Evolutionary conservation across 2,113 vertebrate genomes (phyloP).

Genomic region (Anguilla rostrata): DNA sequence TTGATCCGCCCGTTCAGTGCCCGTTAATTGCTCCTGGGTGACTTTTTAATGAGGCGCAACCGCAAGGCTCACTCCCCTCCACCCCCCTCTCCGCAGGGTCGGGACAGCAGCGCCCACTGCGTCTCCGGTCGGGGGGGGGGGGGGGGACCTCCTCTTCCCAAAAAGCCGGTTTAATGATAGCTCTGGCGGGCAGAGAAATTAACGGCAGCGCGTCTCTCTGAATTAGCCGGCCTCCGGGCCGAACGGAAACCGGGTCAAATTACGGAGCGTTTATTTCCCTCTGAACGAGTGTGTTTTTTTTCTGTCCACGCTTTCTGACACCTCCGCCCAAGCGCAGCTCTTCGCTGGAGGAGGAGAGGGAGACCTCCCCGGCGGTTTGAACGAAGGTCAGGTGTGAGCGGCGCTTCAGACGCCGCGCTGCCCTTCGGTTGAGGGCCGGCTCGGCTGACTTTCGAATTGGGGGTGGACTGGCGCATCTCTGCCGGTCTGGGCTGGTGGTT

Average conservation of each 20-base stretch:
- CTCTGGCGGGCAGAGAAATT: not conserved
- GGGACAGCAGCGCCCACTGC: not conserved
- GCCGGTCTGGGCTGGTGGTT: not conserved
- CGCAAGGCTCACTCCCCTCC: not conserved
- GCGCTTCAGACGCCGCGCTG: not conserved
- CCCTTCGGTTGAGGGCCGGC: not conserved
- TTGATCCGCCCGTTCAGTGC: not conserved
- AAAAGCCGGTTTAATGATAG: not conserved
- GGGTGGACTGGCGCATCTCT: not conserved
- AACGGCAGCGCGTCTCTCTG: not conserved
- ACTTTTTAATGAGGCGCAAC: slow-evolving; percentile 10
- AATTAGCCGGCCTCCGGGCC: not conserved
- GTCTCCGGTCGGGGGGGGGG: not conserved
- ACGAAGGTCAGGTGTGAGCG: not conserved
- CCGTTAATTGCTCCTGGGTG: slow-evolving; percentile 22
- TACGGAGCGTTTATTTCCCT: slow-evolving; percentile 35
- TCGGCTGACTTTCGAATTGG: not conserved
- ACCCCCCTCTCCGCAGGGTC: not conserved
- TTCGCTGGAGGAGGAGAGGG: slow-evolving; percentile 16
- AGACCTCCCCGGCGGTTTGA: not conserved
- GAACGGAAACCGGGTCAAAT: slow-evolving; percentile 55
- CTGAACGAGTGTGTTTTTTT: slow-evolving; percentile 45
- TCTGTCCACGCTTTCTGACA: slow-evolving; percentile 13
- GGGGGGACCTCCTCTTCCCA: no score
- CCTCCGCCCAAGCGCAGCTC: slow-evolving; percentile 27